A percentile compares a stretch with the other conserved stretches of the same genome.
Evolutionary conservation across 2,888 invertebrate species (phyloP).

Genomic region (Napeogenes inachia): DNA sequence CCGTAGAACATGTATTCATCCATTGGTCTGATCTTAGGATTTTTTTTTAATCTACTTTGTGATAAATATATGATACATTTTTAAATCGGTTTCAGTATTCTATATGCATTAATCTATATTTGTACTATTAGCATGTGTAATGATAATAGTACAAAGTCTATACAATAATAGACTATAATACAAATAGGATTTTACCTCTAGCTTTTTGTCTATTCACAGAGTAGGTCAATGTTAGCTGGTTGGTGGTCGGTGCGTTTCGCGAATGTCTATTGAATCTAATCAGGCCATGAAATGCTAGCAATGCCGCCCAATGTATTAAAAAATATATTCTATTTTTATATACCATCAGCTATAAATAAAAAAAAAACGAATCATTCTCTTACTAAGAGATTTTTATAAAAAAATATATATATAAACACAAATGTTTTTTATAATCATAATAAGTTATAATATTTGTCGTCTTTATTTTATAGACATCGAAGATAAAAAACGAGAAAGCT

Average conservation of each 20-base stretch:
- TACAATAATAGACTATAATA: not conserved
- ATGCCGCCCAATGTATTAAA: not conserved
- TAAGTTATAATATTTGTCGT: not conserved
- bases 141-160: not conserved
- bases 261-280: conserved; percentile 38
- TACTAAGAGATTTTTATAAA: not conserved
- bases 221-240: conserved; percentile 58
- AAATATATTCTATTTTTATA: not conserved
- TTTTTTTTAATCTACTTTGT: no score
- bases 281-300: conserved; percentile 18
- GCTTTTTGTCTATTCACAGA: conserved; percentile 47
- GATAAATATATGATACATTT: no score
- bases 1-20: no score
- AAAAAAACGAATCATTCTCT: no score
- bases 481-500: conserved; percentile 1
- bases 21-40: no score
- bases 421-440: not conserved
- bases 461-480: not conserved
- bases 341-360: no score
- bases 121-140: no score
- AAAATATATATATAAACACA: not conserved
- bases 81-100: no score
- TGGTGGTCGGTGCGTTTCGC: conserved; percentile 41
- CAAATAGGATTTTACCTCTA: conserved; percentile 2
- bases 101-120: no score